Base-by-base conservation (phyloP, 2,888 invertebrate species). In the Lithophane leautieri region DNA sequence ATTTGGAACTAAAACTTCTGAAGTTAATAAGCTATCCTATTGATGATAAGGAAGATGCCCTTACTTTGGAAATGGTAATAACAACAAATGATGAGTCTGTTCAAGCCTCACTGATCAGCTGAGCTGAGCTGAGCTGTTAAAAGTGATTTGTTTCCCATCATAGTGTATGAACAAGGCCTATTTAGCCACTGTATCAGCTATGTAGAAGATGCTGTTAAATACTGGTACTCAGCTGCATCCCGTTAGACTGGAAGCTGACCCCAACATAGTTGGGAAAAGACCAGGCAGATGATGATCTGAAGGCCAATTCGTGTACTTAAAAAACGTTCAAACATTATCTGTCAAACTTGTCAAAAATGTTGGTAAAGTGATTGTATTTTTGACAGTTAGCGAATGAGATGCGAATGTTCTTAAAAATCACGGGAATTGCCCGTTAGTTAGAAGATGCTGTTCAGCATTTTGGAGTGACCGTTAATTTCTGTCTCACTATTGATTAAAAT, bases 11-110 rank as follows among this genome's bases (percentile, higher is more conserved):
- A 22, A 83, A 89, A 69, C 83, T 92, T 8, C 76, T 92, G 11
- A 90, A 90, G 73, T 80, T 91, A 66, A 88, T 92, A 52, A 87
- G 90, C 50, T 92, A 91, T 44, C 92, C 91, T n/a, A 71, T 91
- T 61, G 88, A 85, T 66, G 87, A 89, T 74, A 88, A 84, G 54
- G 56, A 72, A 6, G 88, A 90, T 42, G 73, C 86, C 11, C 16
- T 83, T 25, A 65, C 73, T 66, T 83, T 90, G 63, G 86, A 89
- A 81, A 88, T 89, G 91, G 91, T 60, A 60, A 60, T 60, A 60
- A 34, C 0, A 60, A 60, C 19, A 28, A 34, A 19, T 28, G 16
- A 19, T 19, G 34, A 0, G 9, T 28, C 1, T 28, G 28, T 60
- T 25, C 7, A 56, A 25, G 7, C 12, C 25, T 56, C 25, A 56